Percentiles rank a stretch among this genome's conserved stretches.
Evolutionary conservation across 2,797 vertebrate genomes (phyloP).

Genomic region (Adelosebastes latens): DNA sequence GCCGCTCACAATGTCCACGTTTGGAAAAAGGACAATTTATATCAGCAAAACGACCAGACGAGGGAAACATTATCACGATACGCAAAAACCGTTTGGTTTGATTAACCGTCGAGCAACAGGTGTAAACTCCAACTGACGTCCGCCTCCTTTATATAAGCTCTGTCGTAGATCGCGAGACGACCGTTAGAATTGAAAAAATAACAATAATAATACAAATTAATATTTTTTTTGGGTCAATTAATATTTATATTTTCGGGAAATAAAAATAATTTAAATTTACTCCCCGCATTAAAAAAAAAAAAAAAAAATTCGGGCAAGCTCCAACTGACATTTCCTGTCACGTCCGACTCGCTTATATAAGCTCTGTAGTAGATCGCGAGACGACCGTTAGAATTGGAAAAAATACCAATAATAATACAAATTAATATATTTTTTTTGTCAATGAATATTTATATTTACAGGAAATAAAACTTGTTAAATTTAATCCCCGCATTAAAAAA

Average conservation of each 20-base stretch:
- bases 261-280: not conserved
- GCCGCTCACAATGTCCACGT: slow-evolving; percentile 73
- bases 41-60: slow-evolving; percentile 72
- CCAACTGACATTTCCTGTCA: not conserved
- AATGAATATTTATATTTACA: not conserved
- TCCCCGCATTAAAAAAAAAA: too few relatives aligned
- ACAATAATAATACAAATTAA: not conserved
- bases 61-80: slow-evolving; percentile 77
- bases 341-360: slow-evolving; percentile 30
- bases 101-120: not conserved
- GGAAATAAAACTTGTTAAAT: not conserved
- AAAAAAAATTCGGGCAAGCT: too few relatives aligned
- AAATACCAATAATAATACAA: not conserved
- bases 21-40: slow-evolving; percentile 68
- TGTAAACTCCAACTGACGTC: not conserved
- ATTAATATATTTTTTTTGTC: not conserved
- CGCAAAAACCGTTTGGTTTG: not conserved
- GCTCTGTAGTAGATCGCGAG: not conserved
- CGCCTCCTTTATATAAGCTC: slow-evolving; percentile 24
- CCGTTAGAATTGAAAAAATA: not conserved
- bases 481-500: too few relatives aligned
- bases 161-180: not conserved
- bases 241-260: not conserved
- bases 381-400: not conserved
- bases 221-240: not conserved